A percentile compares a stretch with the other conserved stretches of the same genome.
phyloP scores from a whole-genome alignment of 2,113 vertebrate genomes.

The Chloropsis hardwickii region DNA sequence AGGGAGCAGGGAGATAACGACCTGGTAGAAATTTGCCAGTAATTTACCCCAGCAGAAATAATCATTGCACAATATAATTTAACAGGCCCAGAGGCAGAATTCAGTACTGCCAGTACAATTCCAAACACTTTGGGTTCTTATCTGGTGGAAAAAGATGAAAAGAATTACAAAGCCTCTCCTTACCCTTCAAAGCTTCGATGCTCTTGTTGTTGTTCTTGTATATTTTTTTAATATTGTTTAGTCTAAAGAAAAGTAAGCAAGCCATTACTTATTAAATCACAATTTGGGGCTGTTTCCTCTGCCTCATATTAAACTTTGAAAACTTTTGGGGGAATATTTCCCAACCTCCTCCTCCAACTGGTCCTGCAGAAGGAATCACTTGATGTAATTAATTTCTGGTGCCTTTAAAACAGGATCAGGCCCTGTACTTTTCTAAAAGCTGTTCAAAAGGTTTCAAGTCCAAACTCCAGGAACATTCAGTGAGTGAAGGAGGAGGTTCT shows the following conservation, averaged over 20 bases:
- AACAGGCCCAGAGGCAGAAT: not conserved
- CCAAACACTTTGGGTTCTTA: not conserved
- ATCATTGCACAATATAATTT: not conserved
- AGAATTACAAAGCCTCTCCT: not conserved
- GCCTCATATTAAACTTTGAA: not conserved
- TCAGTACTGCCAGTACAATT: not conserved
- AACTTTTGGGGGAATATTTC: not conserved
- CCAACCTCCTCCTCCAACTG: not conserved
- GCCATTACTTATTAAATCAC: not conserved
- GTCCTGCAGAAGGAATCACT: not conserved
- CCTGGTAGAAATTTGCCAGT: not conserved
- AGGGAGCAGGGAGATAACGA: not conserved
- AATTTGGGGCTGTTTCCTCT: not conserved
- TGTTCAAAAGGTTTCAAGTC: not conserved
- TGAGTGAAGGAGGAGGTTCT: not conserved
- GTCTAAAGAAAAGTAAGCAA: conserved; percentile 65
- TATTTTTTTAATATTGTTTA: conserved; percentile 82
- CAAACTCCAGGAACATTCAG: not conserved
- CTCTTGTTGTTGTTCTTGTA: conserved; percentile 76
- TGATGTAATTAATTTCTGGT: rapidly evolving
- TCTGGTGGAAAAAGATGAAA: not conserved
- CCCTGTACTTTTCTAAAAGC: not conserved
- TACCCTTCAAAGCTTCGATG: conserved; percentile 84
- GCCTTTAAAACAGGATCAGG: not conserved
- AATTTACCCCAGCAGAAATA: not conserved